phyloP scores from a whole-genome alignment of 2,113 vertebrate genomes.

The Dicentrarchus labrax region DNA sequence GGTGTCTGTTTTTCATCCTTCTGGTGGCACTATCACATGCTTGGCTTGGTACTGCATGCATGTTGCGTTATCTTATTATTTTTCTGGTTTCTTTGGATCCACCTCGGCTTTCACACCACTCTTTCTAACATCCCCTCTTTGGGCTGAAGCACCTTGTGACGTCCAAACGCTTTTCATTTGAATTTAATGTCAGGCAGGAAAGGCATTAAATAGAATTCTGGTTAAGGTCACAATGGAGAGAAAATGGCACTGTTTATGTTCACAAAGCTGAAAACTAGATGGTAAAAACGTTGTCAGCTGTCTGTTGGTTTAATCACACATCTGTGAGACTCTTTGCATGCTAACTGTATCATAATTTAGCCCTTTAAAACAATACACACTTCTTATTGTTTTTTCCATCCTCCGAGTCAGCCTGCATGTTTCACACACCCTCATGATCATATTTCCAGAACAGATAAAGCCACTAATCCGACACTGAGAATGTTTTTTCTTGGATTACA shows the following conservation, averaged over 20 bases:
- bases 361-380: not conserved
- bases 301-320: not conserved
- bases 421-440: not conserved
- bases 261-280: not conserved
- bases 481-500: not conserved
- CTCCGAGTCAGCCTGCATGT: conserved; percentile 30
- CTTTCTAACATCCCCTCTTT: not conserved
- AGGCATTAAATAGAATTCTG: not conserved
- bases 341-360: not conserved
- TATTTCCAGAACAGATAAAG: not conserved
- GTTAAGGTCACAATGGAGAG: not conserved
- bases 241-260: not conserved
- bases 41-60: not conserved
- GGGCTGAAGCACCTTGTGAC: not conserved
- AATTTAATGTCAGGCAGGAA: not conserved
- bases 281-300: not conserved
- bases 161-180: too few relatives aligned
- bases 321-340: not conserved
- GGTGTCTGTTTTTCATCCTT: not conserved
- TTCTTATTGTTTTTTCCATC: not conserved
- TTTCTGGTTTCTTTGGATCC: not conserved
- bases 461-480: not conserved
- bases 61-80: not conserved
- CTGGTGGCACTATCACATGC: not conserved
- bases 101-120: not conserved